Base-by-base conservation (phyloP, 37 sponge, comb jelly and placozoan genomes). In the Aphrocallistes beatrix region DNA sequence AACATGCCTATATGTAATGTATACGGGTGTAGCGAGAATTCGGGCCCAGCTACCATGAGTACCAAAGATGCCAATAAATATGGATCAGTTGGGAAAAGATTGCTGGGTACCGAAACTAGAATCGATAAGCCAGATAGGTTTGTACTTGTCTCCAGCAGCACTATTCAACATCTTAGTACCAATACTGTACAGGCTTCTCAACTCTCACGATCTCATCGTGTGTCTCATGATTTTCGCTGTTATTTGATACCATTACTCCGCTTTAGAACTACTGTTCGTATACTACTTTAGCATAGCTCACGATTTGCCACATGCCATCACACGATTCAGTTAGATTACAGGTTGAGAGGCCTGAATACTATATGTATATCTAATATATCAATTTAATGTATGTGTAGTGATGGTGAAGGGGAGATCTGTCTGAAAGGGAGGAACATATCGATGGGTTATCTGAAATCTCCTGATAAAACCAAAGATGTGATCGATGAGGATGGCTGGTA, bases 401-500 rank as follows among this genome's bases (percentile, higher is more conserved):
- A 60, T 19, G 90, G 93, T 39, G 88, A 88, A 37, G 88, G 88
- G 37, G 88, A 93, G 88, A 89, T 98, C 10, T 95, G 94, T 37
- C 90, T 91, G 84, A 83, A 93, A 37, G 96, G 96, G 1, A 84
- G 99, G 21, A 91, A 93, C 45, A 90, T 95, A 50, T 98, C 95
- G 86, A 95, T 98, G 96, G 99, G 95, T 13, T 98, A 98, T 82
- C 88, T 98, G 84, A 85, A 90, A 23, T 87, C 92, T 39, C 94
- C 91, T 88, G 88, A 86, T 81, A 93, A 95, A 89, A 95, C 96
- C 0, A 84, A 36, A 38, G 91, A 93, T 38, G 82, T 90, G 37
- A 89, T 98, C 38, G 99, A 98, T 87, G 94, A 93, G 40, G 94
- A 98, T 83, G 96, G 96, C 36, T 98, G 99, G 99, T 94, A 95